Conservation (phyloP, 2,888 invertebrate genomes). For the Lepidochrysops patricia region DNA sequence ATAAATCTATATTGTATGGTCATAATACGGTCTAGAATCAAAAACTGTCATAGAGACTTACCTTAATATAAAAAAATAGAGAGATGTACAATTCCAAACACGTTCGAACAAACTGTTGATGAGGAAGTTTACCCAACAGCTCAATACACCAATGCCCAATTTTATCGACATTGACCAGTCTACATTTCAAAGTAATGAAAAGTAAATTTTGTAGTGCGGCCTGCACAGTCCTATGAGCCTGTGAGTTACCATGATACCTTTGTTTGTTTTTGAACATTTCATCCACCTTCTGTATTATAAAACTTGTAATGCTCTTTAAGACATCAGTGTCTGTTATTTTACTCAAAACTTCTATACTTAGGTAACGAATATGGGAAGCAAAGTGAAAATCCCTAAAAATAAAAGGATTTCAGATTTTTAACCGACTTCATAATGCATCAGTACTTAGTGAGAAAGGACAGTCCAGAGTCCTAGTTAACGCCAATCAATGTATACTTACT, state of each 20-base stretch:
- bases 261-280: slow-evolving; percentile 46
- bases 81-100: slow-evolving; percentile 59
- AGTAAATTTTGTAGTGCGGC: slow-evolving; percentile 49
- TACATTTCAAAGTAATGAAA: slow-evolving; percentile 37
- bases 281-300: slow-evolving; percentile 44
- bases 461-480: too few species aligned
- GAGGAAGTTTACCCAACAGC: slow-evolving; percentile 49
- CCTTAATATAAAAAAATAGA: slow-evolving; percentile 45
- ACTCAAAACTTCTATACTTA: slow-evolving; percentile 36
- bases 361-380: slow-evolving; percentile 47
- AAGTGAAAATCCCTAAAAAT: slow-evolving; percentile 46
- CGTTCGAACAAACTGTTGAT: slow-evolving; percentile 52
- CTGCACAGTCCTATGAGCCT: slow-evolving; percentile 47
- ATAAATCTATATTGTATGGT: too few species aligned
- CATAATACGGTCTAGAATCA: too few species aligned
- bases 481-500: slow-evolving; percentile 31
- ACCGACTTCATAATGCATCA: too few species aligned
- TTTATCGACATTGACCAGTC: slow-evolving; percentile 27
- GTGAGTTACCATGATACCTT: slow-evolving; percentile 59
- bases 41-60: too few species aligned
- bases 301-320: slow-evolving; percentile 33
- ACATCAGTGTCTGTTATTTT: slow-evolving; percentile 37
- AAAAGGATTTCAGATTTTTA: too few species aligned
- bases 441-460: too few species aligned
- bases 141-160: slow-evolving; percentile 44